Evolutionary conservation across 2,113 vertebrate genomes (phyloP).

Genomic region (Phocoena sinus): DNA sequence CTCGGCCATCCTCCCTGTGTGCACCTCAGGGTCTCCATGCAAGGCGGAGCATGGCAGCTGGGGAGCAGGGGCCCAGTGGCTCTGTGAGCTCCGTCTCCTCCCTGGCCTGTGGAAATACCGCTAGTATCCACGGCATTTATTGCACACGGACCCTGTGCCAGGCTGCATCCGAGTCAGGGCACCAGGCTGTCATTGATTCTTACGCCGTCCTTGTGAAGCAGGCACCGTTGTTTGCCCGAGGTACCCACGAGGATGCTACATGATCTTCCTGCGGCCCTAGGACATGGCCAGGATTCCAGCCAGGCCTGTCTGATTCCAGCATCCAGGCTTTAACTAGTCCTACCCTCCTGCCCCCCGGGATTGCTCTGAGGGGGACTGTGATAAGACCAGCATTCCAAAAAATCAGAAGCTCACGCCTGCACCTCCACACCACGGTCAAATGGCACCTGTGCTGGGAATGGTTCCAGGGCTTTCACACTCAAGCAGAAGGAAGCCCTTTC

Average conservation of each 20-base stretch:
- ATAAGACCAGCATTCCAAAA: neutral
- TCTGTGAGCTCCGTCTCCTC: neutral
- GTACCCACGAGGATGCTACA: accelerated
- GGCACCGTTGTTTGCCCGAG: neutral
- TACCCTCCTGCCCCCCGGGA: neutral
- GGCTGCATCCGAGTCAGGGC: accelerated
- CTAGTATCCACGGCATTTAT: neutral
- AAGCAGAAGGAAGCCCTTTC: neutral
- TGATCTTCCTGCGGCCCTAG: neutral
- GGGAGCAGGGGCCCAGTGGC: neutral
- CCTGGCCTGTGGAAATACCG: neutral
- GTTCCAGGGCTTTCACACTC: neutral
- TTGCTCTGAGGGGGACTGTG: neutral
- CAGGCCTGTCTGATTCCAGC: neutral
- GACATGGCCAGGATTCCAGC: neutral
- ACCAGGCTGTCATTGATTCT: neutral
- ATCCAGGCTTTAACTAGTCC: no score
- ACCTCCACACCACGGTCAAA: neutral
- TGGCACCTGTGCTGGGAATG: accelerated
- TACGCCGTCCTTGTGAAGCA: neutral
- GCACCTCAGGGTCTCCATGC: neutral
- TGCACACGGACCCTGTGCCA: no score
- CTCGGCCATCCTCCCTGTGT: neutral
- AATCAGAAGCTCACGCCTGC: neutral
- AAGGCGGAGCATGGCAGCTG: accelerated